phyloP scores from a whole-genome alignment of 2,113 vertebrate species.

The Plestiodon gilberti region DNA sequence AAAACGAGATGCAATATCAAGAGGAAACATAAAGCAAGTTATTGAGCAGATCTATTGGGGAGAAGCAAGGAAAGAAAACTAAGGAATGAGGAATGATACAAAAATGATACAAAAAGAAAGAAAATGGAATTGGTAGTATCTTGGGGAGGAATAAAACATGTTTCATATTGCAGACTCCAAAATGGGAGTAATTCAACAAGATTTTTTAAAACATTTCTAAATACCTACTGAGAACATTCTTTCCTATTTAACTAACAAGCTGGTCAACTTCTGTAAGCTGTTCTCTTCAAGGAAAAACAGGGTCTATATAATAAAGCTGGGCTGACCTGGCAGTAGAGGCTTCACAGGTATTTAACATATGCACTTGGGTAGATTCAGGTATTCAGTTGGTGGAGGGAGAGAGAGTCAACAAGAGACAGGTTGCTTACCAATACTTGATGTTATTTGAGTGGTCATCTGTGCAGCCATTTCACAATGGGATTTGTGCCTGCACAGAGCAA shows the following conservation, averaged over 20 bases:
- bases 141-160: slow-evolving; percentile 22
- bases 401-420: not conserved
- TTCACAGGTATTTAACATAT: not conserved
- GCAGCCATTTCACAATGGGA: too few relatives aligned
- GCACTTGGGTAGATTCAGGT: not conserved
- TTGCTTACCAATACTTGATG: too few relatives aligned
- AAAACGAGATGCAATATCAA: slow-evolving; percentile 35
- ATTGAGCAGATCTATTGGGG: slow-evolving; percentile 24
- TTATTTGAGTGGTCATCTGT: too few relatives aligned
- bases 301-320: not conserved
- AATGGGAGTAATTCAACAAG: not conserved
- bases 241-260: not conserved
- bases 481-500: too few relatives aligned
- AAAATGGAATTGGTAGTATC: not conserved
- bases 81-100: not conserved
- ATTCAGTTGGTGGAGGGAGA: not conserved
- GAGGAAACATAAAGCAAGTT: slow-evolving; percentile 19
- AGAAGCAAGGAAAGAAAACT: slow-evolving; percentile 10
- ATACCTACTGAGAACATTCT: slow-evolving; percentile 23
- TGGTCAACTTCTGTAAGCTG: not conserved
- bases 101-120: slow-evolving; percentile 14
- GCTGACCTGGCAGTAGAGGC: too few relatives aligned
- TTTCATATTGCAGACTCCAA: not conserved
- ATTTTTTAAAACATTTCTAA: not conserved
- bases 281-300: not conserved